These are phyloP conservation scores for Hypotaenidia okinawae DNA, from an alignment of 2,797 vertebrate species.

Conservation along the genomic window DNA sequence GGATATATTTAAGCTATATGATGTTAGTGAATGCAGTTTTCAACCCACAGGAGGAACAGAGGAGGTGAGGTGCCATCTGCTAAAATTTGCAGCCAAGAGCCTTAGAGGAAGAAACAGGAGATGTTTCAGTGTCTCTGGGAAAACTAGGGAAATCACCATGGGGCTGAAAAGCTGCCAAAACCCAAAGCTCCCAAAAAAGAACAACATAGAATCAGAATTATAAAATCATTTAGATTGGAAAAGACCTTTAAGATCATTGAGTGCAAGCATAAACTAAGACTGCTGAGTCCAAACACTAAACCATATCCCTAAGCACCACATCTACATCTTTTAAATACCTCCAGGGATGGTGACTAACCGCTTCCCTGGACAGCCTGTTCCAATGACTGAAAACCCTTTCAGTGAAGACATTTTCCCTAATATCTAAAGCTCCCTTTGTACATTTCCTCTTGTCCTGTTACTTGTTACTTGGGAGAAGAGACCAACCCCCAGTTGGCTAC, in stretches of 20 bases:
- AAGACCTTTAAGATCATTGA: neutral
- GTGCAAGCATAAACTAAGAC: neutral
- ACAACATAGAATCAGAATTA: neutral
- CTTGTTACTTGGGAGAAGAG: too few relatives aligned
- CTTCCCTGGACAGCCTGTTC: too few relatives aligned
- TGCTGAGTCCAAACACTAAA: neutral
- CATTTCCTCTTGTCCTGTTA: too few relatives aligned
- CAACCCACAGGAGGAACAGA: neutral
- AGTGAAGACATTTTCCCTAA: too few relatives aligned
- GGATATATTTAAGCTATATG: neutral
- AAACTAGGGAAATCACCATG: neutral
- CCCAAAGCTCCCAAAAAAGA: neutral
- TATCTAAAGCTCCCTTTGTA: too few relatives aligned
- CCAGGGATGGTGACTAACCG: too few relatives aligned
- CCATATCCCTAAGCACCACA: too few relatives aligned
- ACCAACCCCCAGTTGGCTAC: too few relatives aligned
- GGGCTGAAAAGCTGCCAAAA: neutral
- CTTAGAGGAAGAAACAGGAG: neutral
- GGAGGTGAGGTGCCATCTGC: neutral
- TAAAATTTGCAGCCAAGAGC: neutral
- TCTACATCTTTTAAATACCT: too few relatives aligned
- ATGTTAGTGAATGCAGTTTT: neutral
- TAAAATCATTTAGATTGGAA: neutral
- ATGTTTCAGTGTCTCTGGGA: neutral
- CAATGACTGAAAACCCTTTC: too few relatives aligned